Evolutionary conservation across 2,113 vertebrate genomes (phyloP).

Genomic region (Percopsis transmontana): DNA sequence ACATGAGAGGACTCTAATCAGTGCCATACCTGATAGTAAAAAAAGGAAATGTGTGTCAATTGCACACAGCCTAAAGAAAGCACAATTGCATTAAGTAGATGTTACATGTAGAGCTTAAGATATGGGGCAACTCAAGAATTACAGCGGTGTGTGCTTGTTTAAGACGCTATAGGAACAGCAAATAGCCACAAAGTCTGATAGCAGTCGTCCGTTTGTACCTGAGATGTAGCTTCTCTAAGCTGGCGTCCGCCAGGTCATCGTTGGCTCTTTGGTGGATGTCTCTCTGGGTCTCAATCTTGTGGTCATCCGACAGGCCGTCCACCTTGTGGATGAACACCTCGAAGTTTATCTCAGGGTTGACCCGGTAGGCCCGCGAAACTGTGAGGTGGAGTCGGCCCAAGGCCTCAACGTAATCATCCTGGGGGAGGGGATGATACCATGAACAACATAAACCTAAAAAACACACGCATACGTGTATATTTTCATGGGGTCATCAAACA

Average conservation of each 20-base stretch:
- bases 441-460: background rate
- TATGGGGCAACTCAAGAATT: too few species aligned
- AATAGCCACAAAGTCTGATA: background rate
- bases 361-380: constrained; percentile 96
- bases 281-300: constrained; percentile 99
- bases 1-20: too few species aligned
- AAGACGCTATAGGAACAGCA: too few species aligned
- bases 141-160: too few species aligned
- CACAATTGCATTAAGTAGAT: too few species aligned
- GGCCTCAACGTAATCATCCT: constrained; percentile 99
- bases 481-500: background rate
- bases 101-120: too few species aligned
- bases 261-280: constrained; percentile 99
- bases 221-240: constrained; percentile 97
- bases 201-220: constrained; percentile 76
- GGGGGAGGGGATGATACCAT: constrained; percentile 4
- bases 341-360: constrained; percentile 99
- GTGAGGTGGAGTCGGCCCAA: constrained; percentile 95
- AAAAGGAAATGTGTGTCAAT: too few species aligned
- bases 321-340: constrained; percentile 99
- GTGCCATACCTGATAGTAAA: too few species aligned
- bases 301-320: constrained; percentile 97
- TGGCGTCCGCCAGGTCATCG: constrained; percentile 95
- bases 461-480: background rate
- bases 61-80: too few species aligned